Percentiles rank a stretch among this genome's conserved stretches.
Conservation (phyloP, 2,113 vertebrate genomes). For the Heliornis fulica region DNA sequence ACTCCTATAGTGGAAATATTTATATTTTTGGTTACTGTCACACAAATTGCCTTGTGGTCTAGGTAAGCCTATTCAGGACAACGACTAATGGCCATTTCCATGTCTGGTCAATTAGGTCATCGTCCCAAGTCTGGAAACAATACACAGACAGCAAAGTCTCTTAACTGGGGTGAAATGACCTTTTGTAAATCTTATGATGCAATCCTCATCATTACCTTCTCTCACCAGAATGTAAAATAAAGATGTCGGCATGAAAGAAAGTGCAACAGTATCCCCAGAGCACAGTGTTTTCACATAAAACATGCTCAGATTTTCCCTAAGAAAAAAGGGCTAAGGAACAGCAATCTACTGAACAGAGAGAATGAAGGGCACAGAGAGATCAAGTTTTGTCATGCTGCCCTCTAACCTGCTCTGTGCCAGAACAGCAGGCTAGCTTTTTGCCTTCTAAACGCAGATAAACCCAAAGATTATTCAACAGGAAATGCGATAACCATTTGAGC, state of each 20-base stretch:
- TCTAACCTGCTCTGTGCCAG: neutral
- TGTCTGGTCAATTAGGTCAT: neutral
- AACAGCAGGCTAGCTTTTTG: neutral
- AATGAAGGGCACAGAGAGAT: neutral
- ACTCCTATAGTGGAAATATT: neutral
- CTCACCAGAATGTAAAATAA: neutral
- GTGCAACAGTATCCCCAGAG: neutral
- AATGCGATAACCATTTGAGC: neutral
- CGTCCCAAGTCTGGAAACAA: neutral
- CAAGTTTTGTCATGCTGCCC: neutral
- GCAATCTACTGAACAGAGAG: neutral
- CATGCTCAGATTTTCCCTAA: neutral
- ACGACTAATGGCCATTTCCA: neutral
- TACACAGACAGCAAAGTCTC: neutral
- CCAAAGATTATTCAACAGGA: neutral
- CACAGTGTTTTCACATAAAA: neutral
- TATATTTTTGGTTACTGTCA: neutral
- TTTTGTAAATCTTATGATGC: neutral
- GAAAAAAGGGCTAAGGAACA: no score
- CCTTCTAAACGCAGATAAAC: neutral
- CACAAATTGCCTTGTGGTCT: neutral
- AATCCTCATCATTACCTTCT: neutral
- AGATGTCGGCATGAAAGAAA: neutral
- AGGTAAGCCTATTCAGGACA: neutral
- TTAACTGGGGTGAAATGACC: neutral